Percentiles rank a stretch among this genome's conserved stretches.
Evolutionary conservation across 2,113 vertebrate genomes (phyloP).

Genomic region (Lucifuga dentata): DNA sequence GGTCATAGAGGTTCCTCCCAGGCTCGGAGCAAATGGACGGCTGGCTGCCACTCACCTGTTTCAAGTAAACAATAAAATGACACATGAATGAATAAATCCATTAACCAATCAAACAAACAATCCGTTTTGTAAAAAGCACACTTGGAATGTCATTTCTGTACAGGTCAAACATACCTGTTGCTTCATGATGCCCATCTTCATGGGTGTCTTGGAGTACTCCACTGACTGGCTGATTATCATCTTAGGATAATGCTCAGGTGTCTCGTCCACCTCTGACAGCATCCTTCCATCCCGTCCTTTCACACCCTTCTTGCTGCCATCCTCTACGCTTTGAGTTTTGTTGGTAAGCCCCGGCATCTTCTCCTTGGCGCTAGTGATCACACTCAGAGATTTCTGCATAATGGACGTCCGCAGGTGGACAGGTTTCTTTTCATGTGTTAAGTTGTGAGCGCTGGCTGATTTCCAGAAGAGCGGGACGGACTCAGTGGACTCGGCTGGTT

Average conservation of each 20-base stretch:
- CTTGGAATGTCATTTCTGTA: no score
- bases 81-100: not conserved
- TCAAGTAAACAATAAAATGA: constrained; percentile 7
- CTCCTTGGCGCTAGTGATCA: constrained; percentile 97
- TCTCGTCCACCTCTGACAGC: constrained; percentile 86
- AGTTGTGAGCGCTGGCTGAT: constrained; percentile 95
- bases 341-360: constrained; percentile 91
- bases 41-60: constrained; percentile 84
- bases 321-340: constrained; percentile 88
- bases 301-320: constrained; percentile 81
- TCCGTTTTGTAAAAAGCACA: no score
- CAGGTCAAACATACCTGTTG: no score
- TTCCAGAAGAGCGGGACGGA: constrained; percentile 96
- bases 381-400: constrained; percentile 97
- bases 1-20: constrained; percentile 86
- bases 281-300: constrained; percentile 86
- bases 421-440: constrained; percentile 94
- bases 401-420: constrained; percentile 92
- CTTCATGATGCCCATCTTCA: constrained; percentile 97
- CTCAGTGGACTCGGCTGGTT: constrained; percentile 88
- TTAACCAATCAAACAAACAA: not conserved
- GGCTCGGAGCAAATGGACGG: constrained; percentile 88
- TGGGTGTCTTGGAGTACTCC: constrained; percentile 87
- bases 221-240: constrained; percentile 88
- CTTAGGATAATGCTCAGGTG: constrained; percentile 85